Percentiles rank a stretch among this genome's conserved stretches.
These are phyloP conservation scores for Meriones psammophilus DNA, from an alignment of 2,797 vertebrate genomes.

Conservation along the genomic window DNA sequence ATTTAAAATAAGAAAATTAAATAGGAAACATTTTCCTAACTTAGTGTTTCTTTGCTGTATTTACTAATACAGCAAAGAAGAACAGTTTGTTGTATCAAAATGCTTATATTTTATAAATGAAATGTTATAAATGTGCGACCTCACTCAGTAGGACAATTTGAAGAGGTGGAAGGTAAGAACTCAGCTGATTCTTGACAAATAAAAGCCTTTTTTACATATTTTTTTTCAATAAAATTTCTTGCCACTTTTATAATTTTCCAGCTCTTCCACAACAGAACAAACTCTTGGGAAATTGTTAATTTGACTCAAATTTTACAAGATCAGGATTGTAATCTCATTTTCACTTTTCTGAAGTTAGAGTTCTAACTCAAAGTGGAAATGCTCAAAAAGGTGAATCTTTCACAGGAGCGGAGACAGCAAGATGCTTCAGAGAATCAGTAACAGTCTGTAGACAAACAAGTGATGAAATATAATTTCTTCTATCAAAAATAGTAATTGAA, in stretches of 20 bases:
- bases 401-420: not conserved
- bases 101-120: not conserved
- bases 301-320: conserved; percentile 4
- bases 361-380: not conserved
- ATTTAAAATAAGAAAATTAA: conserved; percentile 22
- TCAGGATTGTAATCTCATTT: not conserved
- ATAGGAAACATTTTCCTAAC: not conserved
- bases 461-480: not conserved
- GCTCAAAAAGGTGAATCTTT: not conserved
- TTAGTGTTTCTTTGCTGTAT: not conserved
- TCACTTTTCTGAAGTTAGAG: not conserved
- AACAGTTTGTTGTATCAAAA: not conserved
- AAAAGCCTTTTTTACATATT: not conserved
- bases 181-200: not conserved
- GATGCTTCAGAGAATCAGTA: not conserved
- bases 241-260: not conserved
- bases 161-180: not conserved
- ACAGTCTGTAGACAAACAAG: not conserved
- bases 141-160: not conserved
- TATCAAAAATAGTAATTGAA: conserved; percentile 14
- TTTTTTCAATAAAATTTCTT: not conserved
- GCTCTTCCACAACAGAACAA: not conserved
- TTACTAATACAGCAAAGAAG: not conserved
- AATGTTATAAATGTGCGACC: not conserved
- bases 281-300: not conserved